Evolutionary conservation across 1,140 invertebrate genomes (phyloP), one percentile per base, ranked within the genome.

Genomic region (Heterodera schachtii): DNA sequence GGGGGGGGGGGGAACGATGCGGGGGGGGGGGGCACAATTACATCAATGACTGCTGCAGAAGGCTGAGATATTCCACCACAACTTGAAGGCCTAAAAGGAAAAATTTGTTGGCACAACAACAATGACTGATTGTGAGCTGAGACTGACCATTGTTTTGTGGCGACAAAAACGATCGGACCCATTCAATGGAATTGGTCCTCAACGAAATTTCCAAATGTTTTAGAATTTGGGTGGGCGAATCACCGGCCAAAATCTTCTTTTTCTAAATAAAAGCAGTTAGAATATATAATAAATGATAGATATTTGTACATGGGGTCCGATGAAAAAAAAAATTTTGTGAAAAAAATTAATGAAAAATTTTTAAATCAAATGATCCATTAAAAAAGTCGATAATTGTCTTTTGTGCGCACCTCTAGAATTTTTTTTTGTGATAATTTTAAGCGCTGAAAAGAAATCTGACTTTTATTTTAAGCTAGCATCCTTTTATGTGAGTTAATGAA

Each of bases 181-280:
- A 99, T 92, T 99, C 97, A 89, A 99, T 99, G 90, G 97, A 95
- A 92, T 99, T 99, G 70, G 97, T 99, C 86, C 97, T 93, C 78
- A 99, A 91, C 11, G 97, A 99, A 89, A 98, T 99, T 92, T 99
- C 97, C 85, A 99, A 92, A 47, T 99, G 97, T 88, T 96, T 93
- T 47, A 99, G 92, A 81, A 98, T 95, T 93, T 98, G 96, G 43
- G 97, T 99, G 41, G 97, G 98, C 71, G 96, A 98, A 11, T 96
- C 95, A 90, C 98, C 96, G 64, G 95, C 95, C 31, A 98, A 94
- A 92, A 96, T 95, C 93, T 98, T 98, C 90, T 96, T 83, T 73
- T 88, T 85, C 73, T 73, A 49, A 74, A 94, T 91, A 83, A 44
- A n/a, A 49, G 47, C 47, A 49, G n/a, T n/a, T n/a, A n/a, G n/a